Base-by-base conservation (phyloP, 2,113 vertebrate genomes). In the Xiphophorus maculatus region DNA sequence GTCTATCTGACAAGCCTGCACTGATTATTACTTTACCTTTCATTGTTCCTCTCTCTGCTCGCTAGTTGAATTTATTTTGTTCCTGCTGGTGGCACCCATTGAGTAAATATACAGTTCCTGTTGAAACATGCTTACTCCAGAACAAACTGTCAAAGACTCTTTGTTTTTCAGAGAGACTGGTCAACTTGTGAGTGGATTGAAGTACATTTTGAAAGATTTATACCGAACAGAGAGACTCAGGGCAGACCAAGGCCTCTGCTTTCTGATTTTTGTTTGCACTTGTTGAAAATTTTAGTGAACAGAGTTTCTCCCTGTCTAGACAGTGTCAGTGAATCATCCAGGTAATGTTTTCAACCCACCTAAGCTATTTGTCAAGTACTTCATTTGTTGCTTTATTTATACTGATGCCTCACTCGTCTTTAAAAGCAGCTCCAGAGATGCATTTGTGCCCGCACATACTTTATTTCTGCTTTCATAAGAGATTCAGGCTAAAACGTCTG, bases 11-110 rank as follows among this genome's bases (percentile, higher is more conserved):
- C 79, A 80, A 66, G 75, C 73, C 71, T 72, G 74, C 48, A 78
- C 77, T 84, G 40, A 87, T 90, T 83, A 89, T 89, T 85, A 75
- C 76, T 87, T 89, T 83, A 86, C 74, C 80, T 88, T 73, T 82
- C 70, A 87, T 63, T 76, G 58, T 63, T 66, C 40, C 42, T 72
- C n/a, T 73, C 51, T 66, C 33, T 29, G n/a, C 32, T 79, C 30
- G 28, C 32, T 33, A 42, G 42, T 74, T 65, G 63, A 60, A 69
- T 87, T 73, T 69, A 64, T 79, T 76, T 85, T 42, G 37, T 80
- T 70, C 70, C 9, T 54, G 11, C n/a, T 83, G 66, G 54, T 83
- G 22, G 19, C 27, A 76, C n/a, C 61, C 19, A 70, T 69, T 37
- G 70, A 83, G 70, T 71, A 76, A 77, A 80, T 63, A 28, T 44